Conservation (phyloP, 1,140 invertebrate species). For the Muscidifurax raptorellus region DNA sequence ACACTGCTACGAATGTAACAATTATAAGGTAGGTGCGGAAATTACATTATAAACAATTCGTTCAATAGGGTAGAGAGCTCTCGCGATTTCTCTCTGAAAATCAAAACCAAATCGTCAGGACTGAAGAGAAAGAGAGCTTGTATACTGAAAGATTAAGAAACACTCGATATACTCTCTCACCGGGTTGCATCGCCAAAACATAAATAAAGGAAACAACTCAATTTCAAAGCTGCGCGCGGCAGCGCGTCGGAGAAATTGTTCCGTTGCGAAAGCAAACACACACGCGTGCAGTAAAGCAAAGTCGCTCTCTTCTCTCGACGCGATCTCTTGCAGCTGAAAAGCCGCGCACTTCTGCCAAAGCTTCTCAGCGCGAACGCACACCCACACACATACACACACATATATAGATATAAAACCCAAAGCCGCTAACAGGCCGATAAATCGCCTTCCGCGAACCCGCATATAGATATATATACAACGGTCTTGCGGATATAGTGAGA, state of each 20-base stretch:
- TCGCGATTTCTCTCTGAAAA: not conserved
- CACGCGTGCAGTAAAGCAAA: not conserved
- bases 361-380: not conserved
- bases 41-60: too few relatives aligned
- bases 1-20: too few relatives aligned
- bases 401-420: not conserved
- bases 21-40: not conserved
- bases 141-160: not conserved
- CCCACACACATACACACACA: not conserved
- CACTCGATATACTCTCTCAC: not conserved
- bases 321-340: not conserved
- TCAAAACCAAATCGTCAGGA: not conserved
- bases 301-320: not conserved
- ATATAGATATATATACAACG: not conserved
- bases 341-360: not conserved
- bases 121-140: not conserved
- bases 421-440: not conserved
- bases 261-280: not conserved
- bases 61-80: too few relatives aligned
- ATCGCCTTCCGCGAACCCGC: slow-evolving; percentile 24
- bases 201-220: slow-evolving; percentile 1
- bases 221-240: slow-evolving; percentile 10
- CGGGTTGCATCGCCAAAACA: not conserved
- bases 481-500: not conserved
- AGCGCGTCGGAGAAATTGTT: not conserved